These are phyloP conservation scores for Pteromalus puparum DNA, from an alignment of 1,140 invertebrate genomes.

Conservation along the genomic window DNA sequence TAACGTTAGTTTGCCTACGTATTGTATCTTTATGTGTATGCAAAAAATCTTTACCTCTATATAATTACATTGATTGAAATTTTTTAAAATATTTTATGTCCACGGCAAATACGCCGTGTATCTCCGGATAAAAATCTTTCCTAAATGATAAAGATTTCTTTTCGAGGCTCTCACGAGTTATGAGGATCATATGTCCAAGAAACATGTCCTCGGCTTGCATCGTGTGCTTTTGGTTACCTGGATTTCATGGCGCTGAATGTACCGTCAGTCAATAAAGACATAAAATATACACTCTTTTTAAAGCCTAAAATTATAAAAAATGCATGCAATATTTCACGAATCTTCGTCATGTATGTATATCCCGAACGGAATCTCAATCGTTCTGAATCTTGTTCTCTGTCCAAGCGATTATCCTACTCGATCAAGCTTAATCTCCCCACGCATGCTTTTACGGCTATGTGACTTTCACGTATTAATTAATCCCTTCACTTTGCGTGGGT, in stretches of 20 bases:
- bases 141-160: background rate
- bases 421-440: conserved; percentile 43
- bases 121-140: background rate
- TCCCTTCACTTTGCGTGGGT: conserved; percentile 29
- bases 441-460: conserved; percentile 56
- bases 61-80: background rate
- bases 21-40: background rate
- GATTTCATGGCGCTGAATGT: background rate
- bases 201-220: too few species aligned
- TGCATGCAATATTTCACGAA: background rate
- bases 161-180: background rate
- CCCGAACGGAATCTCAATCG: conserved; percentile 17
- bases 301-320: background rate
- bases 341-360: background rate
- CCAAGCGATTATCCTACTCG: conserved; percentile 56
- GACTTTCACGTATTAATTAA: conserved; percentile 68
- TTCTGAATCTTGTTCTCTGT: conserved; percentile 5
- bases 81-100: background rate
- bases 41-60: background rate
- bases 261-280: background rate
- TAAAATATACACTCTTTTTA: background rate
- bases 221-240: background rate
- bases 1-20: background rate
- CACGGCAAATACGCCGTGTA: background rate
- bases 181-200: background rate